These are phyloP conservation scores for Tauraco erythrolophus DNA, from an alignment of 2,113 vertebrate species.

Conservation along the genomic window DNA sequence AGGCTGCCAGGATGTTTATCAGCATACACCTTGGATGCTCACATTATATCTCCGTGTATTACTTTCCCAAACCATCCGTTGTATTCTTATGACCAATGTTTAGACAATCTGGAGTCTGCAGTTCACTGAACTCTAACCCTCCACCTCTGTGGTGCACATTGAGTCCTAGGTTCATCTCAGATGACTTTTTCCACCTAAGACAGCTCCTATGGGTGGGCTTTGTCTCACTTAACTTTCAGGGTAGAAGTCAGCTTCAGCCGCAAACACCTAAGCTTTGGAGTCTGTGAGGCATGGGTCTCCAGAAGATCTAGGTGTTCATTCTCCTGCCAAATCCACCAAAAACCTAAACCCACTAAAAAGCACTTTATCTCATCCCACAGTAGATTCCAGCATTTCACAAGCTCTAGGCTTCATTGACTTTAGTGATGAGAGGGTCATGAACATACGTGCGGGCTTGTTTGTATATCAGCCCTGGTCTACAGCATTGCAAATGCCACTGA, in stretches of 20 bases:
- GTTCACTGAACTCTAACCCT: background rate
- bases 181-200: background rate
- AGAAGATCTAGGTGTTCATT: background rate
- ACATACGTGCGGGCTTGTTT: rapidly evolving
- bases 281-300: background rate
- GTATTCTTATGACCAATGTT: background rate
- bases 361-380: background rate
- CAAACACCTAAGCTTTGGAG: background rate
- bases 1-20: background rate
- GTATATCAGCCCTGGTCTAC: background rate
- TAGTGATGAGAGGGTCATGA: background rate
- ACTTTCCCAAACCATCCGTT: background rate
- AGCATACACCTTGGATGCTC: background rate
- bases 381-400: background rate
- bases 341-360: background rate
- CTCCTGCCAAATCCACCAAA: background rate
- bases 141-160: background rate
- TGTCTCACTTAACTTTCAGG: background rate
- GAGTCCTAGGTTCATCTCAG: background rate
- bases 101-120: background rate
- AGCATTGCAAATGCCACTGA: background rate
- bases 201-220: background rate
- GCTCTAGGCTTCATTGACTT: background rate
- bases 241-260: background rate
- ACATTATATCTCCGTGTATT: background rate